Evolutionary conservation across 1,140 invertebrate genomes (phyloP), one percentile per base, ranked within the genome.

Genomic region (Lethocerus indicus): DNA sequence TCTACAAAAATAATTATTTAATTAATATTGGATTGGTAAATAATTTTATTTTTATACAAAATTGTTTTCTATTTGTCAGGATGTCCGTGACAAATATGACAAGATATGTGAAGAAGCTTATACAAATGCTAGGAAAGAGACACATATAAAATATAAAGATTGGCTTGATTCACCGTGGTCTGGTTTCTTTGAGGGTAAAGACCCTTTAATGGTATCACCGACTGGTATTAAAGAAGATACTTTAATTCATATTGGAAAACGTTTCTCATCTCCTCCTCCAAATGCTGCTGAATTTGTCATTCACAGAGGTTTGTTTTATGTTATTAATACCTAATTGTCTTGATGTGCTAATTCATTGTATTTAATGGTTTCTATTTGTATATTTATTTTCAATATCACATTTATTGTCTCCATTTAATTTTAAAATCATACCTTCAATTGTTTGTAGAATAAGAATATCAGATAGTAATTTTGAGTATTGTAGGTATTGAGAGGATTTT

Each of bases 101-200:
- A 88, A 93, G 62, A 96, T 98, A 61, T 92, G 91, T 62, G 92
- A 98, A 64, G 92, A 97, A 59, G 91, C 93, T 0, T 90, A 92
- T 59, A 76, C 75, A 28, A 79, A 82, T 56, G 88, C 94, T 9
- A 84, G 87, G 60, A 84, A 91, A 62, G 89, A 95, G 64, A 96
- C 87, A 0, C 88, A 92, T 60, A 91, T 96, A 53, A 92, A 90
- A 58, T 93, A 94, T 67, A 87, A 88, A 67, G 92, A 98, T 65
- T 99, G 96, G 96, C 70, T 99, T 12, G 96, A 99, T 67, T 98
- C 93, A 18, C 95, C 95, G 3, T 99, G 96, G 96, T 92, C 89
- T 47, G 90, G 88, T 47, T 91, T 91, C 71, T 91, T 91, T 57
- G 87, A 90, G 64, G 85, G 86, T 46, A 90, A 89, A 62, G 86